Base-by-base conservation (phyloP, 1,140 invertebrate genomes). In the Drosophila mauritiana region DNA sequence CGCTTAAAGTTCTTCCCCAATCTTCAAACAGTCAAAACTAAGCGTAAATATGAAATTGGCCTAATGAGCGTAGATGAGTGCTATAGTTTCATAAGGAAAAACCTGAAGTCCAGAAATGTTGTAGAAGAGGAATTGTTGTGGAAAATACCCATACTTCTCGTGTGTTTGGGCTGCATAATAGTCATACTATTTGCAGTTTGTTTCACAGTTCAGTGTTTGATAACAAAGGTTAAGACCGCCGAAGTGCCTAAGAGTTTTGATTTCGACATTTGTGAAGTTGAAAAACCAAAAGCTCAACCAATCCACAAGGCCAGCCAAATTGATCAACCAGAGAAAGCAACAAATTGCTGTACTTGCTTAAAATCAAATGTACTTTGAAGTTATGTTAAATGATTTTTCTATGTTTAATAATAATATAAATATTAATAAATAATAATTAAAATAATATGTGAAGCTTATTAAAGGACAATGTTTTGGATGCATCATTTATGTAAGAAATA, bases 61-160 rank as follows among this genome's bases (percentile, higher is more conserved):
- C 31, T 52, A 0, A 52, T 52, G 12, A 52, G 49, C 5, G 11
- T 31, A 7, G 31, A 52, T 12, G 49, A 52, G 49, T 52, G 49
- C 49, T 52, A 52, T 17, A 52, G 49, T 10, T 20, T 52, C 0
- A 52, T 52, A 25, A 52, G 20, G 15, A 52, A 52, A 6, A 52
- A 36, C n/a, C 12, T 36, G 17, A 34, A 20, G 49, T 11, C 49
- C 6, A 52, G 13, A 20, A 11, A 17, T 2, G 2, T 12, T 10
- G 15, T 13, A 12, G 10, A 12, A 17, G 27, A 36, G 12, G 49
- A 52, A 3, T 1, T 17, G 12, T 2, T 52, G 0, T 52, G 49
- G 49, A 52, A 52, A 36, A 13, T 52, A 0, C 49, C 49, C 31
- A 36, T 52, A 8, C n/a, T 52, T 3, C 49, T 52, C 0, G 15